Percentiles rank a stretch among this genome's conserved stretches.
Evolutionary conservation across 2,888 invertebrate genomes (phyloP).

Genomic region (Crioceris asparagi): DNA sequence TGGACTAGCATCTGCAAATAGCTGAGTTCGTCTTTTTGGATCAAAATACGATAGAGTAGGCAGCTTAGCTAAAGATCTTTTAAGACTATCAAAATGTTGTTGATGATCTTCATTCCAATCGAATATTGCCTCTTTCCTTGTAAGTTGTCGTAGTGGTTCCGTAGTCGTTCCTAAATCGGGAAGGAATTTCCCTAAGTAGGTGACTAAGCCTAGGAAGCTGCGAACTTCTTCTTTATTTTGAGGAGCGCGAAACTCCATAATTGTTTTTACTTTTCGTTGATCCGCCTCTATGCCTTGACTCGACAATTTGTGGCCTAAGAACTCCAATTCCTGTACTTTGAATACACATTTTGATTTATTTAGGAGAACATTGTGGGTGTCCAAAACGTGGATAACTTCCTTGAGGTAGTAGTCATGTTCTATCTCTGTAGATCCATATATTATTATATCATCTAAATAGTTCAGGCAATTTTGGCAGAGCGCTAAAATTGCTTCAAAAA

Average conservation of each 20-base stretch:
- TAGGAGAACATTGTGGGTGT: conserved; percentile 12
- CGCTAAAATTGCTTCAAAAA: conserved; percentile 23
- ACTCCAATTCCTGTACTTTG: conserved; percentile 11
- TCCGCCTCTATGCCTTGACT: conserved; percentile 16
- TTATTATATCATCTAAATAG: conserved; percentile 24
- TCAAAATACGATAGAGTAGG: conserved; percentile 20
- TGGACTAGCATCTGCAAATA: conserved; percentile 25
- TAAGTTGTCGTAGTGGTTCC: conserved; percentile 11
- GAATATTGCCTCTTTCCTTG: conserved; percentile 13
- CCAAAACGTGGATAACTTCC: conserved; percentile 8
- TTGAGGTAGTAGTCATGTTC: conserved; percentile 17
- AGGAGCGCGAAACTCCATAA: conserved; percentile 17
- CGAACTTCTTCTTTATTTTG: conserved; percentile 18
- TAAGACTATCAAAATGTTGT: conserved; percentile 13
- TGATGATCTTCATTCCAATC: conserved; percentile 13
- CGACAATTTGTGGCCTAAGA: conserved; percentile 28
- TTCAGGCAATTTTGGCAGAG: conserved; percentile 23
- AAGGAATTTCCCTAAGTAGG: conserved; percentile 16
- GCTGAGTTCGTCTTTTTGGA: conserved; percentile 13
- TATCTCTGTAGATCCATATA: conserved; percentile 21
- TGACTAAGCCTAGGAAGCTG: conserved; percentile 18
- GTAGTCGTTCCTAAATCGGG: conserved; percentile 12
- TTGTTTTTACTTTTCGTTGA: conserved; percentile 10
- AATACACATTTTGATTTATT: conserved; percentile 14
- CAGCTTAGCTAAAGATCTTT: conserved; percentile 9